A percentile compares a stretch with the other conserved stretches of the same genome.
These are phyloP conservation scores for Crocuta crocuta DNA, from an alignment of 2,113 vertebrate genomes.

Conservation along the genomic window DNA sequence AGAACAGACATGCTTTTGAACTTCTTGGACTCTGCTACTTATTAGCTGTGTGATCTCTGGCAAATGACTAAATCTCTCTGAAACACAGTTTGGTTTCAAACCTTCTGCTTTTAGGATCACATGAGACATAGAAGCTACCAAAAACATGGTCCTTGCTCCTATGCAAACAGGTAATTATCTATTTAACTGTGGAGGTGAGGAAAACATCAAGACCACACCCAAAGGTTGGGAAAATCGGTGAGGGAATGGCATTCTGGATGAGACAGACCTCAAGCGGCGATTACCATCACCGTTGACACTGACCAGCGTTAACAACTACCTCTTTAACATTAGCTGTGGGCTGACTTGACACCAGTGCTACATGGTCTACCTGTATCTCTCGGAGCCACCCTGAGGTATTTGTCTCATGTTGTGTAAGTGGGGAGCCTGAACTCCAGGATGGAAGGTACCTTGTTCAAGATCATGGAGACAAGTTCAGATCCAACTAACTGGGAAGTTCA, in stretches of 20 bases:
- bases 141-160: not conserved
- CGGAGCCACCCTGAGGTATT: not conserved
- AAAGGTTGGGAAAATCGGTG: not conserved
- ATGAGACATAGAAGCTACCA: not conserved
- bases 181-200: not conserved
- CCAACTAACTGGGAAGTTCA: not conserved
- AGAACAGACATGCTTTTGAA: not conserved
- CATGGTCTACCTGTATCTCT: not conserved
- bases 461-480: not conserved
- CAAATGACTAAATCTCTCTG: not conserved
- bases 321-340: not conserved
- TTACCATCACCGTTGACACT: rapidly evolving
- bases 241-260: not conserved
- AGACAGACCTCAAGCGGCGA: not conserved
- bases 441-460: not conserved
- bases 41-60: not conserved
- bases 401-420: not conserved
- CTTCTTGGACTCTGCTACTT: not conserved
- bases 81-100: not conserved
- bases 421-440: not conserved
- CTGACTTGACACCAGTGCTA: not conserved
- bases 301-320: not conserved
- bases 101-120: not conserved
- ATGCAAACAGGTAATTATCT: not conserved
- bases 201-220: not conserved